Evolutionary conservation across 2,113 vertebrate species (phyloP).

Genomic region (Cavia aperea): DNA sequence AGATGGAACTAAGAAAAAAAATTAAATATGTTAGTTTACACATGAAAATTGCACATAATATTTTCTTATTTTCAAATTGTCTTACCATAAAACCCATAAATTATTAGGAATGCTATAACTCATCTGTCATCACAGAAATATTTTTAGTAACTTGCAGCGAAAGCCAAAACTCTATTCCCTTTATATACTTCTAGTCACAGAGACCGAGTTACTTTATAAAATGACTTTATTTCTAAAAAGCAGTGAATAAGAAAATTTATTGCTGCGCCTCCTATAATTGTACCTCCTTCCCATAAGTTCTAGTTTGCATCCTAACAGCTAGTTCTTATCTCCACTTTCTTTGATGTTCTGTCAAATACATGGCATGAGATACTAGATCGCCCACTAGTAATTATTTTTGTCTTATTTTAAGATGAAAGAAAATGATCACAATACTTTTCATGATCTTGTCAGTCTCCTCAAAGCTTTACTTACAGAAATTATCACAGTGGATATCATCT

Average conservation of each 20-base stretch:
- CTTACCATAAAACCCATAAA: not conserved
- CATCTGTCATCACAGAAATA: not conserved
- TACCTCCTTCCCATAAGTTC: not conserved
- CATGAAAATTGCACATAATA: not conserved
- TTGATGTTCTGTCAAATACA: not conserved
- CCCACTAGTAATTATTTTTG: not conserved
- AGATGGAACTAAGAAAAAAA: not conserved
- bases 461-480: not conserved
- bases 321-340: not conserved
- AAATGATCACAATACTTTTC: not conserved
- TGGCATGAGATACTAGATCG: not conserved
- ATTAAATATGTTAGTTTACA: not conserved
- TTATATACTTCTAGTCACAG: not conserved
- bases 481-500: not conserved
- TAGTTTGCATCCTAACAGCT: not conserved
- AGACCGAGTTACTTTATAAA: not conserved
- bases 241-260: not conserved
- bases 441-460: not conserved
- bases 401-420: not conserved
- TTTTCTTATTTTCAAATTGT: not conserved
- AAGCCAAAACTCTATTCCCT: accelerated
- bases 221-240: not conserved
- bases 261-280: not conserved
- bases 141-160: not conserved
- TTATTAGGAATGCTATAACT: not conserved